These are phyloP conservation scores for Crocallis elinguaria DNA, from an alignment of 2,888 invertebrate species.

Conservation along the genomic window DNA sequence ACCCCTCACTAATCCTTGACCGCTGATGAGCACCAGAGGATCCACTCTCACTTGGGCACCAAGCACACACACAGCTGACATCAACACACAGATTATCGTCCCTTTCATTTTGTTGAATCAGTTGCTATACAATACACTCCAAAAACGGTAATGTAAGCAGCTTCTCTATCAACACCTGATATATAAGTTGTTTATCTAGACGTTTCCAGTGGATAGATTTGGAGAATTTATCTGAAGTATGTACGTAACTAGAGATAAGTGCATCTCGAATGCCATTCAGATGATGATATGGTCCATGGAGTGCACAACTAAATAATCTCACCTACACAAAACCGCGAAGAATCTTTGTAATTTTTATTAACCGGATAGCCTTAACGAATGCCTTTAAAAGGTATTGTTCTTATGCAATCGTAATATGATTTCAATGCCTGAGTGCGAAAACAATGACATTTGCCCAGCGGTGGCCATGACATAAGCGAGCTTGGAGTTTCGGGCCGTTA, in stretches of 20 bases:
- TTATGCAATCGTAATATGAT: slow-evolving; percentile 35
- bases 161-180: slow-evolving; percentile 35
- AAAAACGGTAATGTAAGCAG: slow-evolving; percentile 20
- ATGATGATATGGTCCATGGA: slow-evolving; percentile 8
- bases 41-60: slow-evolving; percentile 62
- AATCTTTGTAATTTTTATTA: slow-evolving; percentile 24
- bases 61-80: slow-evolving; percentile 36
- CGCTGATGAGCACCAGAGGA: slow-evolving; percentile 65
- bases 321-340: slow-evolving; percentile 12
- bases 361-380: slow-evolving; percentile 31
- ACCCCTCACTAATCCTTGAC: slow-evolving; percentile 73
- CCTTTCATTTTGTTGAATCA: slow-evolving; percentile 40
- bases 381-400: slow-evolving; percentile 36
- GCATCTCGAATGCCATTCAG: slow-evolving; percentile 33
- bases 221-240: slow-evolving; percentile 42
- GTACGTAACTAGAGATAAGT: slow-evolving; percentile 35
- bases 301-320: slow-evolving; percentile 1
- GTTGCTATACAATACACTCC: slow-evolving; percentile 26
- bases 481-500: slow-evolving; percentile 16
- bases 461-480: slow-evolving; percentile 35
- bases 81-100: slow-evolving; percentile 36
- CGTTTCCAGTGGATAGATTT: slow-evolving; percentile 48
- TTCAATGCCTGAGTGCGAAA: slow-evolving; percentile 33
- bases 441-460: slow-evolving; percentile 32
- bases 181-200: slow-evolving; percentile 56